phyloP scores from a whole-genome alignment of 2,113 vertebrate genomes.

The Osmerus mordax region DNA sequence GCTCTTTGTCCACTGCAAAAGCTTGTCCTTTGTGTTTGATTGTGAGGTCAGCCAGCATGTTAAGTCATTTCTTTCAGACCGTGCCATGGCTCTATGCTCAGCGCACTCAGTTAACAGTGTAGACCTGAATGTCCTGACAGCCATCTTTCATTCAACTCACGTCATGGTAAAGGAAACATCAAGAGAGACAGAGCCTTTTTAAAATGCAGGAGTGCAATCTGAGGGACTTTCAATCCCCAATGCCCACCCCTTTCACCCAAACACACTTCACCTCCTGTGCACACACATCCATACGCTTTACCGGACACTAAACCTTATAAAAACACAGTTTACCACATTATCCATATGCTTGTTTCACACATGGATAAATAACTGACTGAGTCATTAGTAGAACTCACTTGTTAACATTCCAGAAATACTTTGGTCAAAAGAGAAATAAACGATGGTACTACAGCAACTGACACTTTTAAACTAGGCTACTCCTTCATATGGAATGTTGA shows the following conservation, averaged over 20 bases:
- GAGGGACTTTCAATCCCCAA: constrained; percentile 29
- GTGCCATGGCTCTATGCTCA: constrained; percentile 5
- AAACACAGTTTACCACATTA: background rate
- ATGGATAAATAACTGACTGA: constrained; percentile 23
- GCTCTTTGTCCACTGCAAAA: constrained; percentile 51
- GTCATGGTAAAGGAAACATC: constrained; percentile 32
- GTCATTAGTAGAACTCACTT: constrained; percentile 41
- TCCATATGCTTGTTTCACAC: constrained; percentile 40
- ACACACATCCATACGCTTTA: background rate
- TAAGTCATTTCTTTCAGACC: constrained; percentile 13
- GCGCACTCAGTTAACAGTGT: background rate
- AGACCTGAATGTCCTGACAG: constrained; percentile 34
- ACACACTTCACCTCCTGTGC: background rate
- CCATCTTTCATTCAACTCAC: constrained; percentile 57
- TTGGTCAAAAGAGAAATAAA: constrained; percentile 36
- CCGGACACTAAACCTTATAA: background rate
- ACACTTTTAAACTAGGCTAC: constrained; percentile 24
- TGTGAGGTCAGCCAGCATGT: constrained; percentile 60
- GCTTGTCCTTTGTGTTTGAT: constrained; percentile 61
- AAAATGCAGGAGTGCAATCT: constrained; percentile 54
- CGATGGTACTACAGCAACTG: background rate
- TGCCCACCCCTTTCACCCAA: background rate
- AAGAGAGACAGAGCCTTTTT: constrained; percentile 50
- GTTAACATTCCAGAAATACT: constrained; percentile 63
- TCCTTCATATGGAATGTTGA: constrained; percentile 46